phyloP scores from a whole-genome alignment of 2,797 vertebrate species.

The Steatocranus sp. region DNA sequence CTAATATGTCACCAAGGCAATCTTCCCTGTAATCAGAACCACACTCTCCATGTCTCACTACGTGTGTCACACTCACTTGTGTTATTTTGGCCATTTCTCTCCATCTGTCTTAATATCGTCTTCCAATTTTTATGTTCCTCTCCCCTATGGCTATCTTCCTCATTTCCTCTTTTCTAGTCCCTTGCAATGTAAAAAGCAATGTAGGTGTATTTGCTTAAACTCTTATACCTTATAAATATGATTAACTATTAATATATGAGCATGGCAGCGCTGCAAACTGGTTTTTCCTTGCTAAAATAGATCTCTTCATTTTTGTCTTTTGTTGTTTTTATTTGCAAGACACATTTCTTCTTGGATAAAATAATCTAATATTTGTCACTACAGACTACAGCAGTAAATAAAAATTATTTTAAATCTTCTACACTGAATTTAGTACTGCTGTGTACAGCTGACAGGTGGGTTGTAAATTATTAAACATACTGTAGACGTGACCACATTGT shows the following conservation, averaged over 20 bases:
- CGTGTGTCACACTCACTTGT: not conserved
- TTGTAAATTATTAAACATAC: slow-evolving; percentile 10
- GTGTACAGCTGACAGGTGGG: not conserved
- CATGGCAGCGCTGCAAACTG: not conserved
- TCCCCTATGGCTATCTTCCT: not conserved
- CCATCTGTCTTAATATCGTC: slow-evolving; percentile 13
- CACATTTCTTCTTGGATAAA: not conserved
- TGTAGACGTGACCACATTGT: not conserved
- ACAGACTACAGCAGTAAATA: not conserved
- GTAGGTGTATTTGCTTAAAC: not conserved
- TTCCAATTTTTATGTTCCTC: not conserved
- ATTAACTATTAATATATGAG: not conserved
- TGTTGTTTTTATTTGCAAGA: not conserved
- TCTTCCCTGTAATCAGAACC: slow-evolving; percentile 28
- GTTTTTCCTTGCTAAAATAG: not conserved
- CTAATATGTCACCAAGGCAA: slow-evolving; percentile 50
- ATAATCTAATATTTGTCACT: not conserved
- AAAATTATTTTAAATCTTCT: not conserved
- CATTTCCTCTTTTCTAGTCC: not conserved
- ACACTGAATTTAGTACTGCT: not conserved
- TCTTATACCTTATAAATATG: accelerated
- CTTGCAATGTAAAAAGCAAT: not conserved
- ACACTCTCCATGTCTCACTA: not conserved
- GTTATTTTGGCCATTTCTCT: not conserved
- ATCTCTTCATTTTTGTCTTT: not conserved